phyloP scores from a whole-genome alignment of 2,888 invertebrate genomes.

The Empis stercorea region DNA sequence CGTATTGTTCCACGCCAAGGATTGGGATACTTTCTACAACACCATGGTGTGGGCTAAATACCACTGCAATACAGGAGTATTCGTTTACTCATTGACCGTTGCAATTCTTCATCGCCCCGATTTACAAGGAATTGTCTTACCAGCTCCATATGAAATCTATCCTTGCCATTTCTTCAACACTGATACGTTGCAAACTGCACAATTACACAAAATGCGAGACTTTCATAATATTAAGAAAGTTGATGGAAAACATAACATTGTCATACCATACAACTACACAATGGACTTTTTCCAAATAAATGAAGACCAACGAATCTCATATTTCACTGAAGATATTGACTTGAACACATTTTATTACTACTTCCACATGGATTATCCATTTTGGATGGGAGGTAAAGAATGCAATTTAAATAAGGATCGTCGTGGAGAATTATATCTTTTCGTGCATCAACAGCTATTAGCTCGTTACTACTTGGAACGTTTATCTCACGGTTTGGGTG shows the following conservation, averaged over 20 bases:
- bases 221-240: slow-evolving; percentile 40
- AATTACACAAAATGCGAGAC: slow-evolving; percentile 43
- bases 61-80: slow-evolving; percentile 55
- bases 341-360: slow-evolving; percentile 54
- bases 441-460: slow-evolving; percentile 51
- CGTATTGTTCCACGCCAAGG: slow-evolving; percentile 54
- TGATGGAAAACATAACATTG: slow-evolving; percentile 40
- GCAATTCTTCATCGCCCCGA: slow-evolving; percentile 51
- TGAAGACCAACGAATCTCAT: slow-evolving; percentile 45
- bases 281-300: slow-evolving; percentile 43
- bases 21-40: slow-evolving; percentile 55
- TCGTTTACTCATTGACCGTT: slow-evolving; percentile 48
- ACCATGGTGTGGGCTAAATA: slow-evolving; percentile 56
- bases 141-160: slow-evolving; percentile 58
- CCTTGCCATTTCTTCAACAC: slow-evolving; percentile 58
- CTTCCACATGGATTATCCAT: slow-evolving; percentile 46
- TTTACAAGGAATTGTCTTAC: slow-evolving; percentile 49
- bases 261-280: slow-evolving; percentile 55
- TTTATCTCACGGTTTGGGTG: slow-evolving; percentile 53
- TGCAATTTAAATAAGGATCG: slow-evolving; percentile 42
- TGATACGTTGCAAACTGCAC: slow-evolving; percentile 40
- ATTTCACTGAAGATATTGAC: slow-evolving; percentile 61
- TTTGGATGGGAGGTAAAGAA: slow-evolving; percentile 46
- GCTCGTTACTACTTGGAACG: slow-evolving; percentile 66
- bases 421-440: slow-evolving; percentile 53